A percentile compares a stretch with the other conserved stretches of the same genome.
These are phyloP conservation scores for Nerophis lumbriciformis DNA, from an alignment of 2,113 vertebrate genomes.

Conservation along the genomic window DNA sequence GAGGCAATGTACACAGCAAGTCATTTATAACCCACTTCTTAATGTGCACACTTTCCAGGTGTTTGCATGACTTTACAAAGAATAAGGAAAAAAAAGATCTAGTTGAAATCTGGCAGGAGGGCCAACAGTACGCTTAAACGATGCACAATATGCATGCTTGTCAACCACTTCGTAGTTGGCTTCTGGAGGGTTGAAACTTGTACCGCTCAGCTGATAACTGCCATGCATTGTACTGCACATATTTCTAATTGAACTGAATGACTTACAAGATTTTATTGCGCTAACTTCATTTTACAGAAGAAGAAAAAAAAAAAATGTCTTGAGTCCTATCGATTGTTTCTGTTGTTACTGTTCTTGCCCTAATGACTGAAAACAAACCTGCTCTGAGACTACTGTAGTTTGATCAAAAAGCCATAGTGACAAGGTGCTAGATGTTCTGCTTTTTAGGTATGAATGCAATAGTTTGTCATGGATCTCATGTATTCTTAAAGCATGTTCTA, in stretches of 20 bases:
- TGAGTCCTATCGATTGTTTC: slow-evolving; percentile 56
- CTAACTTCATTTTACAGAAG: slow-evolving; percentile 67
- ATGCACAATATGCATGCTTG: slow-evolving; percentile 92
- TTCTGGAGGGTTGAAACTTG: slow-evolving; percentile 78
- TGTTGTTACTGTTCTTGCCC: slow-evolving; percentile 72
- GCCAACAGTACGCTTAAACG: slow-evolving; percentile 76
- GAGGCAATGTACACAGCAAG: slow-evolving; percentile 67
- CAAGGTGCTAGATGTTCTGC: slow-evolving; percentile 79
- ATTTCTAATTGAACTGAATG: slow-evolving; percentile 79
- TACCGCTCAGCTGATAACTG: slow-evolving; percentile 98
- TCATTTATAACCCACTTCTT: slow-evolving; percentile 51
- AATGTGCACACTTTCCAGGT: slow-evolving; percentile 67
- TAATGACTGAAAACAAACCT: slow-evolving; percentile 70
- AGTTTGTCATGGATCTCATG: slow-evolving; percentile 73
- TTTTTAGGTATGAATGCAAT: slow-evolving; percentile 79
- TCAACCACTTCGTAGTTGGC: slow-evolving; percentile 84
- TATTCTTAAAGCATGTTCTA: slow-evolving; percentile 76
- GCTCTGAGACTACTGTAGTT: slow-evolving; percentile 77
- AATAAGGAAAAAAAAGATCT: slow-evolving; percentile 32
- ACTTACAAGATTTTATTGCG: slow-evolving; percentile 79
- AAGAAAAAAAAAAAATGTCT: slow-evolving; percentile 38
- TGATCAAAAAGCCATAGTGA: slow-evolving; percentile 78
- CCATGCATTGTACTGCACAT: slow-evolving; percentile 92
- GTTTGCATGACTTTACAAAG: slow-evolving; percentile 74
- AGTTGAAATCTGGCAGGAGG: slow-evolving; percentile 68